phyloP scores from a whole-genome alignment of 2,797 vertebrate species.

The Pseudomugil gertrudae region DNA sequence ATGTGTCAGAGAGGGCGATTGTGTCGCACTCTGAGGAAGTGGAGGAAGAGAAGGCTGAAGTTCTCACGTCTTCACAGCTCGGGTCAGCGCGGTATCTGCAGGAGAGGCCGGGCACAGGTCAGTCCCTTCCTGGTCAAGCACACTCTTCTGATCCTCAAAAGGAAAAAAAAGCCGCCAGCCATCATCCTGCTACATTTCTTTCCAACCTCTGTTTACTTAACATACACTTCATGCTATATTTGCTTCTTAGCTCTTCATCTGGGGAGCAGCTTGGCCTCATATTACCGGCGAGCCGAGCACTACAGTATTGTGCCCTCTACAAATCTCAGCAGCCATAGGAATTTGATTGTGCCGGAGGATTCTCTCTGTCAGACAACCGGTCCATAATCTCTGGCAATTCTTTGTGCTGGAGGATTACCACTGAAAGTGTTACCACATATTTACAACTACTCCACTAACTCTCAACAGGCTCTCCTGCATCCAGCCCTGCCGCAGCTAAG shows the following conservation, averaged over 20 bases:
- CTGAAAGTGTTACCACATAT: slow-evolving; percentile 85
- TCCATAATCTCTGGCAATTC: slow-evolving; percentile 84
- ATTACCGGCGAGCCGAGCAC: slow-evolving; percentile 70
- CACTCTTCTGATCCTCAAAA: not conserved
- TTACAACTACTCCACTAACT: slow-evolving; percentile 85
- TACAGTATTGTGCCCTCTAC: slow-evolving; percentile 70
- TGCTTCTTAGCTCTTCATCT: slow-evolving; percentile 57
- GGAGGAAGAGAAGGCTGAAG: slow-evolving; percentile 30
- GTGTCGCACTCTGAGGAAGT: slow-evolving; percentile 51
- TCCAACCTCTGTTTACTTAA: slow-evolving; percentile 56
- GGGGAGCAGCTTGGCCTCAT: slow-evolving; percentile 65
- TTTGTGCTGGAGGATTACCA: slow-evolving; percentile 84
- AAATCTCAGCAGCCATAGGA: slow-evolving; percentile 81
- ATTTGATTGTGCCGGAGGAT: slow-evolving; percentile 84
- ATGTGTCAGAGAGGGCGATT: slow-evolving; percentile 71
- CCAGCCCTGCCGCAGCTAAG: slow-evolving; percentile 80
- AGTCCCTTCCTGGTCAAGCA: slow-evolving; percentile 37
- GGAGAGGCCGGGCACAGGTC: slow-evolving; percentile 52
- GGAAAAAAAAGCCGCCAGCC: not conserved
- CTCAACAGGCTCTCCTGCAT: slow-evolving; percentile 82
- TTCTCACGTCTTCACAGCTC: slow-evolving; percentile 44
- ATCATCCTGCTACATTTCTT: slow-evolving; percentile 24
- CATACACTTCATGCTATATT: slow-evolving; percentile 68
- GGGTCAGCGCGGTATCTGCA: slow-evolving; percentile 65
- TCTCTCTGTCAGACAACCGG: slow-evolving; percentile 83